phyloP scores from a whole-genome alignment of 1,140 invertebrate genomes.

The Drosophila azteca region DNA sequence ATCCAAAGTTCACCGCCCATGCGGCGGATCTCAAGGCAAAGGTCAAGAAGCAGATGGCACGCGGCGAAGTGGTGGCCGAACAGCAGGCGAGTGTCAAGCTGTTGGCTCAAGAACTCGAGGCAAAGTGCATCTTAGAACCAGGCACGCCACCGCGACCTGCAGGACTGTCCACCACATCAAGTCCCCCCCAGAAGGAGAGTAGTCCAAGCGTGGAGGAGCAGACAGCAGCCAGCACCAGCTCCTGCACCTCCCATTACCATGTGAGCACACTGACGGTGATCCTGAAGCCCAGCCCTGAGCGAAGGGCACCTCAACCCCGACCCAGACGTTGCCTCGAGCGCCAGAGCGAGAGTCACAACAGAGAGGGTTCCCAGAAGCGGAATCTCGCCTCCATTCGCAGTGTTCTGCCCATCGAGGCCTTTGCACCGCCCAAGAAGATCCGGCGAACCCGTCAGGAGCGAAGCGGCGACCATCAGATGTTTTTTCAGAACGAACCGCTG shows the following conservation, averaged over 20 bases:
- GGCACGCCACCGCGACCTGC: conserved; percentile 2
- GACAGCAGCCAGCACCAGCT: not conserved
- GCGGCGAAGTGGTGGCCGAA: conserved; percentile 67
- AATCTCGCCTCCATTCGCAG: conserved; percentile 64
- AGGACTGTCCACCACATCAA: not conserved
- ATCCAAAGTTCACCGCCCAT: conserved; percentile 72
- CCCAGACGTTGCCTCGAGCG: conserved; percentile 23
- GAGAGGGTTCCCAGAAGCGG: conserved; percentile 53
- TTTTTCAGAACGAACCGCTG: conserved; percentile 74
- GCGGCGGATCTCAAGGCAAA: conserved; percentile 55
- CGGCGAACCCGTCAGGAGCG: conserved; percentile 68
- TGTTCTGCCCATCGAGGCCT: conserved; percentile 61
- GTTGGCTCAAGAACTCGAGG: conserved; percentile 69
- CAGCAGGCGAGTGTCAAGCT: conserved; percentile 69
- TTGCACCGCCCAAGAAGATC: conserved; percentile 79
- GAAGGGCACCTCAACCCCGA: conserved; percentile 1
- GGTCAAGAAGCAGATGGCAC: conserved; percentile 64
- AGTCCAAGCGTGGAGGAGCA: not conserved
- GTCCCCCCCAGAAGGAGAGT: not conserved
- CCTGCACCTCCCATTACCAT: conserved; percentile 35
- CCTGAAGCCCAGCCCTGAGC: conserved; percentile 64
- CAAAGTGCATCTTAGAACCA: conserved; percentile 53
- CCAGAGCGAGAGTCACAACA: not conserved
- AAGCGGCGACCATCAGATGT: conserved; percentile 45
- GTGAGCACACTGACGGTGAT: conserved; percentile 75